phyloP scores from a whole-genome alignment of 2,797 vertebrate genomes.

The Chloroceryle inda region DNA sequence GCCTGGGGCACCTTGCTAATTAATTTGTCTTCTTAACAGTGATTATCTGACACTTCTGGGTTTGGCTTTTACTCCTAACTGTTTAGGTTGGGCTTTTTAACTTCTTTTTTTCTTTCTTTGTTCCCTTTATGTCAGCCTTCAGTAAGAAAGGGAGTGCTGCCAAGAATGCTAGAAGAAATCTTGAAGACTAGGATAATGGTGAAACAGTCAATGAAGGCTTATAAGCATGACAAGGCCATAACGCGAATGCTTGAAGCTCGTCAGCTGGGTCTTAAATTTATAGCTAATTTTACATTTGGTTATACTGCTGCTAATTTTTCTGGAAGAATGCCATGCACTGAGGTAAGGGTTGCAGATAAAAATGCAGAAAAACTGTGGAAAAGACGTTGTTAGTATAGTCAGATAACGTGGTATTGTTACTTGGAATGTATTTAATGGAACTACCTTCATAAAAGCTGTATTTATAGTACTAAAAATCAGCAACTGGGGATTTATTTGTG shows the following conservation, averaged over 20 bases:
- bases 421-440: neutral
- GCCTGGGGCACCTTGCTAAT: neutral
- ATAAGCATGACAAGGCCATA: slow-evolving; percentile 91
- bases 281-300: slow-evolving; percentile 96
- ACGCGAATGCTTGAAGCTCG: slow-evolving; percentile 92
- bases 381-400: neutral
- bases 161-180: slow-evolving; percentile 97
- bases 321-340: slow-evolving; percentile 94
- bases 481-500: neutral
- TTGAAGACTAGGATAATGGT: slow-evolving; percentile 96
- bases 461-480: neutral
- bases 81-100: neutral
- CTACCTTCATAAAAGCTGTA: neutral
- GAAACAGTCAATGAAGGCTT: slow-evolving; percentile 93
- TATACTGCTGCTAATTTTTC: slow-evolving; percentile 95
- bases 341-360: slow-evolving; percentile 80
- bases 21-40: neutral
- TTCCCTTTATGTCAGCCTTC: slow-evolving; percentile 82
- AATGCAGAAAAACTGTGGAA: neutral
- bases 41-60: neutral
- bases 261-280: slow-evolving; percentile 95
- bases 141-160: slow-evolving; percentile 93
- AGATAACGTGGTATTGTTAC: neutral
- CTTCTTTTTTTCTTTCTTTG: neutral
- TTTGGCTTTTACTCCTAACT: neutral